Evolutionary conservation across 2,888 invertebrate genomes (phyloP), one percentile per base, ranked within the genome.

Genomic region (Pelosia muscerda): DNA sequence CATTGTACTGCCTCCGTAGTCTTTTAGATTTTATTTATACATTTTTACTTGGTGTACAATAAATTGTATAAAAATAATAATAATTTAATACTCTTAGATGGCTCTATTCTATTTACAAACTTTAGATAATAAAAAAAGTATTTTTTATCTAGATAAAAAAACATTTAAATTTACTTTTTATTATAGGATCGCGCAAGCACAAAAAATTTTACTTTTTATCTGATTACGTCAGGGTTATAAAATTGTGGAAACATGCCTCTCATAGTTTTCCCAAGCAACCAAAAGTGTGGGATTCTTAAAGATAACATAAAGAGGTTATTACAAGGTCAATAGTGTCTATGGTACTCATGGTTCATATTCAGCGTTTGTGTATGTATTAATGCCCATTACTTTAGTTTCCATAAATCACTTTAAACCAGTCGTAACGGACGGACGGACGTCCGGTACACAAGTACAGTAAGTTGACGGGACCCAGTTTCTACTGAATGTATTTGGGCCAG

Each of bases 401-500:
- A 60, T 42, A 60, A 42, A 25, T 60, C 42, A 60, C 42, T 60
- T 60, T 42, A 4, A 60, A 60, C 26, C 60, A 23, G n/a, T 54
- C 59, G 59, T 59, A 49, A 58, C 58, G 56, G 57, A 65, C 69
- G 69, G 68, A 75, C 68, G 69, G 65, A 73, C 60, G 57, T 68
- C 63, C 54, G 5, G 63, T 61, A 60, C 69, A 71, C 62, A 72
- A 71, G 65, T 31, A 38, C 22, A 53, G 54, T 13, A 54, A 57
- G 28, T 57, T 65, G 54, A 38, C 25, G 28, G 57, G 1, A 77
- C 69, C 71, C 55, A 75, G 69, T 70, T 73, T 63, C n/a, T 22
- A 67, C 67, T 69, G 59, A 66, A 68, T 73, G 63, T 73, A 70
- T 68, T 57, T 59, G 19, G 71, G 73, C 23, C 62, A 63, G 59